Evolutionary conservation across 2,888 invertebrate genomes (phyloP).

Genomic region (Melieria crassipennis): DNA sequence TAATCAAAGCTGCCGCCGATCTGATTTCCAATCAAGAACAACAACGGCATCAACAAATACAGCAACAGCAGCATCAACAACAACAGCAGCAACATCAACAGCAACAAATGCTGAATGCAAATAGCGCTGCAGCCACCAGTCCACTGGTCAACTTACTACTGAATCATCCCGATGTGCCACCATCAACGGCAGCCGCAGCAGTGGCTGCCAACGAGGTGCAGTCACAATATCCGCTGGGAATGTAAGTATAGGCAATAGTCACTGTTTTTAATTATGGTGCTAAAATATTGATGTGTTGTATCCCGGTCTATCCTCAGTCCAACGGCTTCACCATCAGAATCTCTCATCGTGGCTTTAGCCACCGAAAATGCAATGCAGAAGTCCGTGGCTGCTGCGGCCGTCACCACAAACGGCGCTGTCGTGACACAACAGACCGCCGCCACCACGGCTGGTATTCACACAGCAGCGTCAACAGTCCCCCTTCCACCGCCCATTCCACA

Average conservation of each 20-base stretch:
- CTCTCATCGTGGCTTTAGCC: conserved; percentile 64
- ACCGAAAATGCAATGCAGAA: conserved; percentile 62
- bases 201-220: conserved; percentile 44
- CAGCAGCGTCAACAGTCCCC: conserved; percentile 59
- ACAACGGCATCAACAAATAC: conserved; percentile 67
- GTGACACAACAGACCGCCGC: conserved; percentile 58
- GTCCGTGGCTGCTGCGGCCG: conserved; percentile 59
- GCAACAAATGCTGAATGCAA: conserved; percentile 22
- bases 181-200: conserved; percentile 45
- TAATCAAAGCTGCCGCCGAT: conserved; percentile 78
- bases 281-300: neutral
- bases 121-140: conserved; percentile 41
- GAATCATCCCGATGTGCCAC: conserved; percentile 51
- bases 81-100: conserved; percentile 53
- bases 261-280: neutral
- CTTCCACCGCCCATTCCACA: conserved; percentile 71
- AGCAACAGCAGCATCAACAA: conserved; percentile 54
- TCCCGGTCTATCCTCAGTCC: conserved; percentile 41
- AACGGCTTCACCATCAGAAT: conserved; percentile 61
- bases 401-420: conserved; percentile 55
- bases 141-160: conserved; percentile 59
- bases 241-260: conserved; percentile 43
- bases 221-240: conserved; percentile 46
- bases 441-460: conserved; percentile 48
- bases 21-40: conserved; percentile 73